A percentile compares a stretch with the other conserved stretches of the same genome.
phyloP scores from a whole-genome alignment of 1,140 invertebrate genomes.

The Hyposmocoma kahamanoa region DNA sequence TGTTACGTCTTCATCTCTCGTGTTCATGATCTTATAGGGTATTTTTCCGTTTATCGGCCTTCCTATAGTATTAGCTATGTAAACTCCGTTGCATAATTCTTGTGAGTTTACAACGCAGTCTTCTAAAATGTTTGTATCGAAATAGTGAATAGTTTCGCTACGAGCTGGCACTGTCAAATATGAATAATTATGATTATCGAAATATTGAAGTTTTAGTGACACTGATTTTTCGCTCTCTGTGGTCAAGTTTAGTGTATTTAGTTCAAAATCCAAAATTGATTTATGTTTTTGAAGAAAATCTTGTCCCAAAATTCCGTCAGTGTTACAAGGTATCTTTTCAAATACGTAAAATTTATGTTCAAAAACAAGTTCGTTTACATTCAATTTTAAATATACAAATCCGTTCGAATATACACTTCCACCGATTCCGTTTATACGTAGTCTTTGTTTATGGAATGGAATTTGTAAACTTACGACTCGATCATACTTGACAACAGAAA shows the following conservation, averaged over 20 bases:
- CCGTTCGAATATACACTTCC: neutral
- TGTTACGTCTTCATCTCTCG: neutral
- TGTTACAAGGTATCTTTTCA: neutral
- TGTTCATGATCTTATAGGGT: neutral
- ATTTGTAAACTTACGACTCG: neutral
- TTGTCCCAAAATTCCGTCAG: neutral
- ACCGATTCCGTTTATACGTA: neutral
- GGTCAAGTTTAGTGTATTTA: neutral
- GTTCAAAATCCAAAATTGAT: neutral
- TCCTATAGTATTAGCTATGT: neutral
- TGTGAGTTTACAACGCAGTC: neutral
- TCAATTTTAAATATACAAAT: neutral
- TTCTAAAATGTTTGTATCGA: neutral
- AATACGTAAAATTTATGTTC: conserved; percentile 1
- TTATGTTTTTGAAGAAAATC: neutral
- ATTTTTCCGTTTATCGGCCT: neutral
- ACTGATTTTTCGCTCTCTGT: neutral
- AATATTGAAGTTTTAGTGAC: neutral
- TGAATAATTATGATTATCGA: neutral
- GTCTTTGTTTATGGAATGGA: neutral
- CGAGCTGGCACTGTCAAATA: neutral
- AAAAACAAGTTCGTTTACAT: neutral
- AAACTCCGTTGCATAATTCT: neutral
- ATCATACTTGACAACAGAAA: neutral
- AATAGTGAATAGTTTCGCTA: neutral